phyloP scores from a whole-genome alignment of 2,113 vertebrate genomes.

The Copsychus sechellarum region DNA sequence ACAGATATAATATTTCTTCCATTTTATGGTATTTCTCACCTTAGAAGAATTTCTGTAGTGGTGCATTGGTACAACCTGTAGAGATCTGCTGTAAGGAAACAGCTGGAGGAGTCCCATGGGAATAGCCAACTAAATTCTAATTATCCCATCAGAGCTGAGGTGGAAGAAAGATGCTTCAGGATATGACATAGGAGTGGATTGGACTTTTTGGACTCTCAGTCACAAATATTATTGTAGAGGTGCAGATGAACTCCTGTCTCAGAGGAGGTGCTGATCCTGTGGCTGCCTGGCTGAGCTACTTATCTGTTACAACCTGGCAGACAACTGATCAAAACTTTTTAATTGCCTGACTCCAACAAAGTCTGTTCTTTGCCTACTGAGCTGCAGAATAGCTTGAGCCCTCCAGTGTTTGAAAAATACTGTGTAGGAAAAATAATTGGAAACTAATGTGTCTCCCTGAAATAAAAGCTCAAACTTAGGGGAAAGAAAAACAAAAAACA shows the following conservation, averaged over 20 bases:
- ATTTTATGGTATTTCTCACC: neutral
- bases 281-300: neutral
- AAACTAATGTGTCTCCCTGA: neutral
- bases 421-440: neutral
- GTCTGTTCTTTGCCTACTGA: neutral
- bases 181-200: neutral
- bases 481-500: no score
- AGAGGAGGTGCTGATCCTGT: neutral
- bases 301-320: neutral
- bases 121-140: neutral
- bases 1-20: neutral
- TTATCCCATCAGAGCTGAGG: neutral
- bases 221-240: neutral
- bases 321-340: neutral
- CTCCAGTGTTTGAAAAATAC: neutral
- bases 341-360: neutral
- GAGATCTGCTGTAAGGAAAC: neutral
- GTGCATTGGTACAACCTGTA: neutral
- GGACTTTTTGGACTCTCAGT: neutral
- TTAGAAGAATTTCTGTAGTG: neutral
- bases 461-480: neutral
- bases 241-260: neutral
- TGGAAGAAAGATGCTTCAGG: neutral
- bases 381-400: neutral
- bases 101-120: neutral